Evolutionary conservation across 2,888 invertebrate genomes (phyloP).

Genomic region (Drosophila kokeensis): DNA sequence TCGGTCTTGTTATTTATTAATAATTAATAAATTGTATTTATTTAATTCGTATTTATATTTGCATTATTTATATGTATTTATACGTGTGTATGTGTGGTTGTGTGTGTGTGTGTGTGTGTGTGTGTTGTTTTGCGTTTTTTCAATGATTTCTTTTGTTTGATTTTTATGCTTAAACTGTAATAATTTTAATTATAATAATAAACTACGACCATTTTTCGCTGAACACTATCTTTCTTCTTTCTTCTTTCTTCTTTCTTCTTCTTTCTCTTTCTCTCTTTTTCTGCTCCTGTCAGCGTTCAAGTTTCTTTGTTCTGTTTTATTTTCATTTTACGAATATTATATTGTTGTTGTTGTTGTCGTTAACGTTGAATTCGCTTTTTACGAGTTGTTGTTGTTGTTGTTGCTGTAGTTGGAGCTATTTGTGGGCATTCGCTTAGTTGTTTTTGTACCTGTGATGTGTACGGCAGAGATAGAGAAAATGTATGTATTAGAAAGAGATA

Average conservation of each 20-base stretch:
- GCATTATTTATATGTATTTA: slow-evolving; percentile 29
- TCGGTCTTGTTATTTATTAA: slow-evolving; percentile 21
- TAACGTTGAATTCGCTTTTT: slow-evolving; percentile 24
- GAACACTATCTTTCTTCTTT: slow-evolving; percentile 48
- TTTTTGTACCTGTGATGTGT: slow-evolving; percentile 55
- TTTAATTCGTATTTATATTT: slow-evolving; percentile 56
- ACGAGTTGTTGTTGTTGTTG: slow-evolving; percentile 6
- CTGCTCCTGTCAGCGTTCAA: slow-evolving; percentile 9
- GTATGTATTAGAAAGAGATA: slow-evolving; percentile 47
- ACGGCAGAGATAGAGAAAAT: slow-evolving; percentile 23
- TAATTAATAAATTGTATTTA: slow-evolving; percentile 65
- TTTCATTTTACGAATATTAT: slow-evolving; percentile 19
- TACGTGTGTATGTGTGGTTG: slow-evolving; percentile 24
- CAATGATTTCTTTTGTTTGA: slow-evolving; percentile 34
- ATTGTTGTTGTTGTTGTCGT: slow-evolving; percentile 12
- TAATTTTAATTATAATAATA: slow-evolving; percentile 66
- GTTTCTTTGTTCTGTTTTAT: slow-evolving; percentile 18
- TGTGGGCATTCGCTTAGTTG: slow-evolving; percentile 40
- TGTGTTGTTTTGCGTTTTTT: slow-evolving; percentile 21
- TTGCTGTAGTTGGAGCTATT: slow-evolving; percentile 19
- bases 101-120: slow-evolving; percentile 21
- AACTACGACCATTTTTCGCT: slow-evolving; percentile 62
- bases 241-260: slow-evolving; percentile 33
- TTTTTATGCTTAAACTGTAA: slow-evolving; percentile 58
- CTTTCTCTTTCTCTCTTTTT: slow-evolving; percentile 10